Percentiles rank a stretch among this genome's conserved stretches.
Evolutionary conservation across 2,113 vertebrate genomes (phyloP).

Genomic region (Stictonetta naevosa): DNA sequence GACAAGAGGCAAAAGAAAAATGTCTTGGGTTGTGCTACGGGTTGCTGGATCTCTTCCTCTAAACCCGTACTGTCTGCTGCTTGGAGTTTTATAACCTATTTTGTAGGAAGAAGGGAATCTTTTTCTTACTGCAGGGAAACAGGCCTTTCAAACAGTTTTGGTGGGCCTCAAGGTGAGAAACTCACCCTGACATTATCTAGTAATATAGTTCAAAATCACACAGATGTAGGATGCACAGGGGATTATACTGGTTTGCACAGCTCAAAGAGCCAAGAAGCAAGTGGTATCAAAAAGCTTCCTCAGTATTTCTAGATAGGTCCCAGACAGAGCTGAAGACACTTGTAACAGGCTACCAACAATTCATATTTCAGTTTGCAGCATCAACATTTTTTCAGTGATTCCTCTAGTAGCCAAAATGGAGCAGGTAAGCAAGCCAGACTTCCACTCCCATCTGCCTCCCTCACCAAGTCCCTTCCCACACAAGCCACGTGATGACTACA

Average conservation of each 20-base stretch:
- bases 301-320: background rate
- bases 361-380: background rate
- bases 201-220: background rate
- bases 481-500: background rate
- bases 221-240: background rate
- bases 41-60: background rate
- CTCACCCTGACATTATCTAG: background rate
- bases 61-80: background rate
- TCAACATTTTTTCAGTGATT: background rate
- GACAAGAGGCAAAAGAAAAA: background rate
- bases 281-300: background rate
- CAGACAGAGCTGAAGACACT: background rate
- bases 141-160: background rate
- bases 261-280: background rate
- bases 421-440: background rate
- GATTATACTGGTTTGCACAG: background rate
- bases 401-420: background rate
- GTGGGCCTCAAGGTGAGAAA: background rate
- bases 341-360: background rate
- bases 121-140: background rate
- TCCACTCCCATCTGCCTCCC: background rate
- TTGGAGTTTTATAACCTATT: background rate
- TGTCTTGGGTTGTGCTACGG: background rate
- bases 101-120: background rate
- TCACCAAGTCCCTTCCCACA: slow-evolving; percentile 26